phyloP scores from a whole-genome alignment of 1,140 invertebrate genomes.

The Sycobia sp. region DNA sequence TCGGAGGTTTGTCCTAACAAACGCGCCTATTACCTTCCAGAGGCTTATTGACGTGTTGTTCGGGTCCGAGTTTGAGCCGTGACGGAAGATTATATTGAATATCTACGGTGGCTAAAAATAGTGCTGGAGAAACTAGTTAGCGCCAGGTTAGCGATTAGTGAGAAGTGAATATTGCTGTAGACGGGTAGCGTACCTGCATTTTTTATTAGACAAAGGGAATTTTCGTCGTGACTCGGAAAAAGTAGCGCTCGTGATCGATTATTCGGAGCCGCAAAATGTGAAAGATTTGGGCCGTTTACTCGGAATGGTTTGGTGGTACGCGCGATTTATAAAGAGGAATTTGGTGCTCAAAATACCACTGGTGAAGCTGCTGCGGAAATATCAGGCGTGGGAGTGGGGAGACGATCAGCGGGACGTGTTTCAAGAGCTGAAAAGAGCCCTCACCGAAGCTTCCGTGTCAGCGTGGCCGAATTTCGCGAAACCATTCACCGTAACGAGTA shows the following conservation, averaged over 20 bases:
- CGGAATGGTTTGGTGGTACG: constrained; percentile 47
- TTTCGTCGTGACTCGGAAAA: constrained; percentile 11
- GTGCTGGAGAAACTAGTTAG: not conserved
- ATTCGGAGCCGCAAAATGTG: not conserved
- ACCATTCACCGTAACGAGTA: constrained; percentile 14
- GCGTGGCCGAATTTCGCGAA: constrained; percentile 28
- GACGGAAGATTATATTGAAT: constrained; percentile 41
- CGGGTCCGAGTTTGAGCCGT: constrained; percentile 34
- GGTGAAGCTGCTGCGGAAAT: not conserved
- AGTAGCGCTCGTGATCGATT: not conserved
- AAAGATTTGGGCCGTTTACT: constrained; percentile 33
- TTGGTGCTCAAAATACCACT: constrained; percentile 40
- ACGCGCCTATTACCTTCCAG: constrained; percentile 3
- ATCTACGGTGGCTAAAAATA: constrained; percentile 33
- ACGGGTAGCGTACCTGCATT: constrained; percentile 8
- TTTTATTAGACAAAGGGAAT: constrained; percentile 7
- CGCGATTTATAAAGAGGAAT: constrained; percentile 50
- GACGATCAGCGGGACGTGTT: no score
- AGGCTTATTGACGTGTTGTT: constrained; percentile 44
- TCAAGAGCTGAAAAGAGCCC: constrained; percentile 21
- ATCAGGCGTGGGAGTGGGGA: not conserved
- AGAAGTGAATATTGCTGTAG: constrained; percentile 18
- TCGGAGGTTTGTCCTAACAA: no score
- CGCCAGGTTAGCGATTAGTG: not conserved
- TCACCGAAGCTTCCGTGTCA: constrained; percentile 28